phyloP scores from a whole-genome alignment of 2,797 vertebrate genomes.

The Pipistrellus kuhlii region DNA sequence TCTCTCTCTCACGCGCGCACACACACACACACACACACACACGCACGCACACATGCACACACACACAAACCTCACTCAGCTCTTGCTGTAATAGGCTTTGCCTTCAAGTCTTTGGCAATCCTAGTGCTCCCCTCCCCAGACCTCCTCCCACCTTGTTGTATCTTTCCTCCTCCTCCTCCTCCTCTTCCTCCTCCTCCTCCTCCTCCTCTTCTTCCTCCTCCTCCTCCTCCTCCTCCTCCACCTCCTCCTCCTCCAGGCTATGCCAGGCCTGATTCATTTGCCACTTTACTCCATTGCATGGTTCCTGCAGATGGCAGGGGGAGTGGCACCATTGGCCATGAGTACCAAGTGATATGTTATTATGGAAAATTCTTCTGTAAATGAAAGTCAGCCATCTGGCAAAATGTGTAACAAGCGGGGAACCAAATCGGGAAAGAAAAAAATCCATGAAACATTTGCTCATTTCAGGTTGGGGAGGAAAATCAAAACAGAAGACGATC shows the following conservation, averaged over 20 bases:
- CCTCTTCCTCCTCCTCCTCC: background rate
- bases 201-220: background rate
- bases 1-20: background rate
- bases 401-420: constrained; percentile 64
- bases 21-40: background rate
- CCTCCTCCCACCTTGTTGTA: background rate
- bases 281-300: constrained; percentile 32
- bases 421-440: constrained; percentile 69
- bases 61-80: background rate
- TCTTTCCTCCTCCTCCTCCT: background rate
- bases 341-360: constrained; percentile 65
- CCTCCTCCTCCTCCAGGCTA: background rate
- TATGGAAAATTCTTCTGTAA: constrained; percentile 75
- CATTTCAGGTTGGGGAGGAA: constrained; percentile 68
- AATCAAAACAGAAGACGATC: constrained; percentile 27
- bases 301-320: constrained; percentile 70
- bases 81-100: background rate
- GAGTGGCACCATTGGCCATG: constrained; percentile 46
- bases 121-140: background rate
- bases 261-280: constrained; percentile 61
- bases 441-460: constrained; percentile 60
- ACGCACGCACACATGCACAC: background rate
- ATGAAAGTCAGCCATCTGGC: constrained; percentile 76
- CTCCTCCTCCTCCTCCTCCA: background rate
- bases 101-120: background rate